These are phyloP conservation scores for Dunckerocampus dactyliophorus DNA, from an alignment of 2,113 vertebrate species.

Conservation along the genomic window DNA sequence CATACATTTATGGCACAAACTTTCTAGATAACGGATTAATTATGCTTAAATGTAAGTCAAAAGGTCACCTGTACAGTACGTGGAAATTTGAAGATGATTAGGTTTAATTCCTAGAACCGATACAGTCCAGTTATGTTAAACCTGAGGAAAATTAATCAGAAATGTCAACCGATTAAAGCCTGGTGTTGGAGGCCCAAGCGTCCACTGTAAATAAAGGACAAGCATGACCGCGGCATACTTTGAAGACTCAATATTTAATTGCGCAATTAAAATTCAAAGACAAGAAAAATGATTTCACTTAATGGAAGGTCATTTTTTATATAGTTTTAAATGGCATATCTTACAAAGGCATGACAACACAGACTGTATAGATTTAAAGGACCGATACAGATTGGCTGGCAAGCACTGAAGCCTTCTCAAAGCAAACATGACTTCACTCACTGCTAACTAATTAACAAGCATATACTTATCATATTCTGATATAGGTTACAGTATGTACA, in stretches of 20 bases:
- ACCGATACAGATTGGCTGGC: slow-evolving; percentile 78
- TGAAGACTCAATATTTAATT: slow-evolving; percentile 78
- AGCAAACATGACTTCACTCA: slow-evolving; percentile 78
- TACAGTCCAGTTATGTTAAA: too few relatives aligned
- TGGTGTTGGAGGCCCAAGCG: too few relatives aligned
- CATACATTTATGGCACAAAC: too few relatives aligned
- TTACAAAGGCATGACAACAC: slow-evolving; percentile 83
- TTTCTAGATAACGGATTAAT: too few relatives aligned
- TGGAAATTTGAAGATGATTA: too few relatives aligned
- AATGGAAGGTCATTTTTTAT: slow-evolving; percentile 75
- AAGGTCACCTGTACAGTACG: too few relatives aligned
- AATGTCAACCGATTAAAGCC: too few relatives aligned
- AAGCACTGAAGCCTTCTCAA: slow-evolving; percentile 79
- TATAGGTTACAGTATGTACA: slow-evolving; percentile 72
- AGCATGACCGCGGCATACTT: slow-evolving; percentile 38
- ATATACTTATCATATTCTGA: slow-evolving; percentile 81
- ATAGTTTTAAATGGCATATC: slow-evolving; percentile 75
- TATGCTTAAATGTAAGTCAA: too few relatives aligned
- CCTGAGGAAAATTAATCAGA: too few relatives aligned
- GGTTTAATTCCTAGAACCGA: too few relatives aligned
- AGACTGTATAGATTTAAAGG: slow-evolving; percentile 76
- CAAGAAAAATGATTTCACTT: slow-evolving; percentile 77
- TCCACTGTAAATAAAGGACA: slow-evolving; percentile 36
- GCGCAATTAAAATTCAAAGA: slow-evolving; percentile 77
- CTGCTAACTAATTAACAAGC: slow-evolving; percentile 83